Evolutionary conservation across 1,140 invertebrate genomes (phyloP), one percentile per base, ranked within the genome.

Genomic region (Archegozetes longisetosus): DNA sequence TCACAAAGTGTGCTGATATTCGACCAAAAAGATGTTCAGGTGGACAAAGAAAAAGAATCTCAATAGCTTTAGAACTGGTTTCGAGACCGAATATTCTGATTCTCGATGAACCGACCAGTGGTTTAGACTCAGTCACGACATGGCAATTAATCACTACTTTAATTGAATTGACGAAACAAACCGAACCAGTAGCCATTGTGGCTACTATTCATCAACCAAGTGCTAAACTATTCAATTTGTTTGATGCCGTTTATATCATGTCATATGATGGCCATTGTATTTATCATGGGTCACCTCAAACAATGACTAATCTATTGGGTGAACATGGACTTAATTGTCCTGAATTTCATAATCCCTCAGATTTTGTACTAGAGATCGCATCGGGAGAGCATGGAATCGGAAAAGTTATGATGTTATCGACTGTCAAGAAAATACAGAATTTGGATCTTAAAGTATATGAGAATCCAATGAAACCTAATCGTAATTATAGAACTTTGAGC

Each of bases 51-150:
- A 94, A 94, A 71, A 78, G 91, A 53, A 73, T 95, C 49, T 89
- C 90, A 1, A 91, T 95, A 65, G 89, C 90, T 20, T 73, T 93
- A 55, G 90, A 95, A 73, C 73, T 96, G 54, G 80, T 95, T 56
- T 94, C 90, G 72, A 95, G 94, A 75, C 91, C 91, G 14, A 88
- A 89, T 51, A 82, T 95, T 25, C 90, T 96, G 85, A 94, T 93
- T 73, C 93, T 94, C 70, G 91, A 96, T 69, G 91, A 96, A 70
- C 89, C 90, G 1, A 95, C 90, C 22, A 93, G 22, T 24, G 53
- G 53, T 12, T 55, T 55, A 27, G 53, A 55, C 25, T 9, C 32
- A 9, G 32, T 40, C 6, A 40, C 32, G 6, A 40, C 32, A 9
- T 40, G 32, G 32, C 32, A 40, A 40, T 17, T 40, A 17, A 40